These are phyloP conservation scores for Drosophila prolongata DNA, from an alignment of 2,888 invertebrate species.

Conservation along the genomic window DNA sequence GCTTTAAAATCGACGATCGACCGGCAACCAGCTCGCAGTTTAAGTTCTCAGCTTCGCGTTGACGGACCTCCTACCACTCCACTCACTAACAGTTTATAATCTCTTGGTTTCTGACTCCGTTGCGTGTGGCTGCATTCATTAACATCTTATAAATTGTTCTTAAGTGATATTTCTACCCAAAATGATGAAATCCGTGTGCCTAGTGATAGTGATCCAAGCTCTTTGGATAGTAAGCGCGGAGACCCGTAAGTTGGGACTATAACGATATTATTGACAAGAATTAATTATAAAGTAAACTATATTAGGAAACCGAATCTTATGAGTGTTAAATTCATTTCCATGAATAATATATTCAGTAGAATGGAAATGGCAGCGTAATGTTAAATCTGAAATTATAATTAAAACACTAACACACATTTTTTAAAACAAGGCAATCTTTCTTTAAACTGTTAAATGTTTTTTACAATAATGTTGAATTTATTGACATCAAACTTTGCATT, in stretches of 20 bases:
- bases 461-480: too few relatives aligned
- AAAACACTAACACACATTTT: too few relatives aligned
- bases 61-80: conserved; percentile 49
- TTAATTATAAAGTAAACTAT: too few relatives aligned
- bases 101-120: not conserved
- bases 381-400: too few relatives aligned
- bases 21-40: conserved; percentile 56
- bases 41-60: conserved; percentile 61
- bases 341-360: too few relatives aligned
- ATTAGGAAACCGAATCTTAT: too few relatives aligned
- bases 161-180: conserved; percentile 16
- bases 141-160: not conserved
- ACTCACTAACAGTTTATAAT: conserved; percentile 8
- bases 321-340: too few relatives aligned
- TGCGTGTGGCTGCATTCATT: not conserved
- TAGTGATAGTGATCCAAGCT: conserved; percentile 49
- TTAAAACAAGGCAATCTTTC: too few relatives aligned
- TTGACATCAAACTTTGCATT: too few relatives aligned
- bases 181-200: conserved; percentile 55
- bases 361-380: too few relatives aligned
- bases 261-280: not conserved
- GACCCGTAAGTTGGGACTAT: conserved; percentile 54
- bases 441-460: too few relatives aligned
- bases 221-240: conserved; percentile 44
- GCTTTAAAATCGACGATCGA: conserved; percentile 63